Evolutionary conservation across 2,888 invertebrate species (phyloP), one percentile per base, ranked within the genome.

Genomic region (Leptogaster cylindrica): DNA sequence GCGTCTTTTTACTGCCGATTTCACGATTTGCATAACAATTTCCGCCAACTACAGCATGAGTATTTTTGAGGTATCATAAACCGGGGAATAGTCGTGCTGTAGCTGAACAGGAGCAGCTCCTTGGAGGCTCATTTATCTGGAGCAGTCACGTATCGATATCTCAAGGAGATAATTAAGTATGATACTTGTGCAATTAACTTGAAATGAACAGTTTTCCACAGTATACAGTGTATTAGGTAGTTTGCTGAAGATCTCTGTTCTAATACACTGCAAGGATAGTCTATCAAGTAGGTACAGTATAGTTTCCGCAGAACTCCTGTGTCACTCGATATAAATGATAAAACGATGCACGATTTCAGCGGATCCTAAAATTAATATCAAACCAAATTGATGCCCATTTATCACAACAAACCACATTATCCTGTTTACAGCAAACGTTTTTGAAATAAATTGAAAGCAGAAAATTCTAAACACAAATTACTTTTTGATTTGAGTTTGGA

Each of bases 21-120:
- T 58, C 41, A 41, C 58, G 58, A 58, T 58, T 58, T 58, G 58
- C 58, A 58, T 58, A 58, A 58, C 58, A 58, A 58, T 58, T 58
- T 58, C 39, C 58, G 58, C 41, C 58, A 58, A 58, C 58, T 58
- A 58, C 58, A 8, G 58, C 18, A 31, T 14, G 58, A 12, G 58
- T 36, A 25, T 58, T 41, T 14, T 14, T 3, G 25, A 25, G 41
- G 41, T 27, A 58, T 16, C 36, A 41, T 36, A 58, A 58, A 41
- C 18, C 20, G 58, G n/a, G 16, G 18, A 36, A 58, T 3, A 36
- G 58, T 25, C 39, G 14, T 27, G 12, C 27, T 41, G 58, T 10
- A 41, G 58, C 25, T 39, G 23, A 18, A 2, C 14, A 58, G 39
- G 23, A 39, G 58, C 20, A 55, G 58, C 41, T 39, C 39, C 41